phyloP scores from a whole-genome alignment of 1,140 invertebrate species.

The Aphis gossypii region DNA sequence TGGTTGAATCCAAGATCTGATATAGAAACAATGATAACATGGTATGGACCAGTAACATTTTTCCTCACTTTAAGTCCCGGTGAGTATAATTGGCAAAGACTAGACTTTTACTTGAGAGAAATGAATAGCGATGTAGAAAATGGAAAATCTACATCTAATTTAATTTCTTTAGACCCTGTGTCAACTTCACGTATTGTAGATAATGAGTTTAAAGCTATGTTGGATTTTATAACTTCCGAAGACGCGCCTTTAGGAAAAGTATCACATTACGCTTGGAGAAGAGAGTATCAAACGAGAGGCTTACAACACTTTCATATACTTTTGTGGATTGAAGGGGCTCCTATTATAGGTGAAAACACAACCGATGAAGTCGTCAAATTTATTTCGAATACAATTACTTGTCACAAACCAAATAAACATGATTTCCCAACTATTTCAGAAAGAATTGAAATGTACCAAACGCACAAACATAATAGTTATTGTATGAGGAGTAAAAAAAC shows the following conservation, averaged over 20 bases:
- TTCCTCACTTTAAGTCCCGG: neutral
- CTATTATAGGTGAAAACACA: neutral
- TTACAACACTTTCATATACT: neutral
- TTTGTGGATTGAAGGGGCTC: neutral
- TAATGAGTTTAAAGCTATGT: neutral
- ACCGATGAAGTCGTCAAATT: neutral
- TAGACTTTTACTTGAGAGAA: neutral
- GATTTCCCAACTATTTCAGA: neutral
- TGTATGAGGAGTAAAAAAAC: neutral
- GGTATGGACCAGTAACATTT: neutral
- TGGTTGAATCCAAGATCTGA: neutral
- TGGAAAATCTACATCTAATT: neutral
- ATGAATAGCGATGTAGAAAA: neutral
- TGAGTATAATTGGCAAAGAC: neutral
- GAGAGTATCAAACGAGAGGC: neutral
- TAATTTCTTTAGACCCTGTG: neutral
- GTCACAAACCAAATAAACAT: neutral
- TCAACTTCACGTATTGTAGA: neutral
- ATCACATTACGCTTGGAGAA: neutral
- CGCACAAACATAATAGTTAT: neutral
- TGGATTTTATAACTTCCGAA: neutral
- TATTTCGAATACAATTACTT: neutral
- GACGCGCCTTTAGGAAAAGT: neutral
- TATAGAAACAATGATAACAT: neutral
- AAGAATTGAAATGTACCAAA: neutral